Conservation (phyloP, 1,140 invertebrate genomes). For the Heliconius himera region DNA sequence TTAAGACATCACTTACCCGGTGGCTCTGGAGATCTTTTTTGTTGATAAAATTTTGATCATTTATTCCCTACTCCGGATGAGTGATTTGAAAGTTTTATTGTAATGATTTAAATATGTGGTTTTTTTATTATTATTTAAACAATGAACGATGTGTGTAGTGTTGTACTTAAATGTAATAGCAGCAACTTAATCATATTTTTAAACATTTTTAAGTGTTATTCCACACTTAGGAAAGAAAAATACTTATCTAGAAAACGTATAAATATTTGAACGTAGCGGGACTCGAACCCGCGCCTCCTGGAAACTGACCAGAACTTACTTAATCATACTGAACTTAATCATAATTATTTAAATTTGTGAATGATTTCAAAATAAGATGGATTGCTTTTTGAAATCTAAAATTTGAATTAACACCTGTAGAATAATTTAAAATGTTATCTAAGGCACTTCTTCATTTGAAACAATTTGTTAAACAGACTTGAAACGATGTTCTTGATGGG, state of each 20-base stretch:
- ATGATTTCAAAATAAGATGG: too few relatives aligned
- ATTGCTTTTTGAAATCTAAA: too few relatives aligned
- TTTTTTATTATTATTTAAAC: background rate
- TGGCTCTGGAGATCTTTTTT: constrained; percentile 70
- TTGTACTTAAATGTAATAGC: background rate
- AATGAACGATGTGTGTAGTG: background rate
- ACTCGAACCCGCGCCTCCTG: too few relatives aligned
- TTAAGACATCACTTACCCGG: constrained; percentile 80
- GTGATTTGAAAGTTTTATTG: constrained; percentile 50
- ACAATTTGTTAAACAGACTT: constrained; percentile 33
- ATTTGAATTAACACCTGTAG: background rate
- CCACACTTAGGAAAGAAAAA: too few relatives aligned
- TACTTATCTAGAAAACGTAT: too few relatives aligned
- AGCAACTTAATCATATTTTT: background rate
- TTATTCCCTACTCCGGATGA: constrained; percentile 63
- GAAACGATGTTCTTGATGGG: constrained; percentile 27
- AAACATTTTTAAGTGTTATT: background rate
- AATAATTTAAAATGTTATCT: background rate
- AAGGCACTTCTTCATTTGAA: background rate
- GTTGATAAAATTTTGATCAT: constrained; percentile 70
- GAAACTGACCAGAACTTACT: background rate
- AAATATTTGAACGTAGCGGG: too few relatives aligned
- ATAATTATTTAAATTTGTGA: background rate
- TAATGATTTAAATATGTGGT: constrained; percentile 38
- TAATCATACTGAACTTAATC: background rate